Conservation (phyloP, 2,888 invertebrate species). For the Onchidella celtica region DNA sequence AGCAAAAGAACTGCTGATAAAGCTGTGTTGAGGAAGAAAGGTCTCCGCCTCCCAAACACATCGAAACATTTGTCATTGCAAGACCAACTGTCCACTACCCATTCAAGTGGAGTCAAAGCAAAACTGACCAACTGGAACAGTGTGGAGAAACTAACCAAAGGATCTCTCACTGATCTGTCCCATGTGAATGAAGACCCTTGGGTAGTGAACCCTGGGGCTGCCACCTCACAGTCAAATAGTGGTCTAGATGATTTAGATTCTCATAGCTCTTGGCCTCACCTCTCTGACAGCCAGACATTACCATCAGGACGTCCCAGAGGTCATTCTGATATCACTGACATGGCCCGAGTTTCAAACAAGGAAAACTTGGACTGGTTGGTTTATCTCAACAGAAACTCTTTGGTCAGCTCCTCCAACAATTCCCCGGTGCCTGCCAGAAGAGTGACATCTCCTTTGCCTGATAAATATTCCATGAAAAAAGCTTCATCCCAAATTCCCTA, state of each 20-base stretch:
- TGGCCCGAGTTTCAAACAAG: slow-evolving; percentile 26
- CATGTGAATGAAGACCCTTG: slow-evolving; percentile 67
- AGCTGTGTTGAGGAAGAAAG: slow-evolving; percentile 42
- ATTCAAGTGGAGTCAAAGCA: slow-evolving; percentile 53
- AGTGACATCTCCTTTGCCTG: not conserved
- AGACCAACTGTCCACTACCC: slow-evolving; percentile 21
- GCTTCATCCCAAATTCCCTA: slow-evolving; percentile 33
- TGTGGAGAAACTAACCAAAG: slow-evolving; percentile 61
- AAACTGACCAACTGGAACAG: slow-evolving; percentile 60
- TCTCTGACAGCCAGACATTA: not conserved
- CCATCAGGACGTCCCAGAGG: slow-evolving; percentile 29
- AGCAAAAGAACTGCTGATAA: slow-evolving; percentile 38
- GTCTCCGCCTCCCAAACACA: slow-evolving; percentile 38
- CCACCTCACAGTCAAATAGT: not conserved
- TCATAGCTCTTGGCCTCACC: not conserved
- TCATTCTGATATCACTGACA: slow-evolving; percentile 49
- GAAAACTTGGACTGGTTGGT: slow-evolving; percentile 68
- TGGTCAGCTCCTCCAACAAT: not conserved
- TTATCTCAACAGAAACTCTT: slow-evolving; percentile 13
- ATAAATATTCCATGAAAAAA: not conserved
- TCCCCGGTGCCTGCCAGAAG: slow-evolving; percentile 38
- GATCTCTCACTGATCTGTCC: slow-evolving; percentile 61
- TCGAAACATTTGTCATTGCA: slow-evolving; percentile 32
- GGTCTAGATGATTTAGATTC: too few relatives aligned
- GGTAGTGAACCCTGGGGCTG: slow-evolving; percentile 54